Evolutionary conservation across 2,888 invertebrate species (phyloP).

Genomic region (Ennomos erosarius): DNA sequence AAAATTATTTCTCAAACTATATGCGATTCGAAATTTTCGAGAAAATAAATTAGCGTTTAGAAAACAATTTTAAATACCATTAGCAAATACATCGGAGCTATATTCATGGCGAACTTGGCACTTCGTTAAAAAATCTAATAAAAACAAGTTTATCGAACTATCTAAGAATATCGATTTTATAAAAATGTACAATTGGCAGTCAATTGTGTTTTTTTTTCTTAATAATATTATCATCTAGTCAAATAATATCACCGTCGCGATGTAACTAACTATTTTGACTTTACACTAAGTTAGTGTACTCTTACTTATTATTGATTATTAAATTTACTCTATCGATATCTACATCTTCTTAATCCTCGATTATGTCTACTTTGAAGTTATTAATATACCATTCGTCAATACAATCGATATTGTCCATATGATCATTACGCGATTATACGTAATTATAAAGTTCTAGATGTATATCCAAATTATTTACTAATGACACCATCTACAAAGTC

Average conservation of each 20-base stretch:
- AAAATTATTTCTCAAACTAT: constrained; percentile 57
- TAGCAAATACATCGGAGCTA: constrained; percentile 54
- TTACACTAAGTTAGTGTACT: constrained; percentile 63
- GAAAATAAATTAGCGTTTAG: constrained; percentile 49
- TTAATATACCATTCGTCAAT: constrained; percentile 76
- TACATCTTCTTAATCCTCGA: constrained; percentile 70
- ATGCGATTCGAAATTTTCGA: constrained; percentile 47
- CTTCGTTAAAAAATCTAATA: constrained; percentile 74
- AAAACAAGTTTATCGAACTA: constrained; percentile 77
- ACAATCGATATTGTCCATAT: constrained; percentile 82
- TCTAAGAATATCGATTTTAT: constrained; percentile 76
- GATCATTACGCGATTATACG: constrained; percentile 83
- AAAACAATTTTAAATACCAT: constrained; percentile 55
- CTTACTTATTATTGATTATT: constrained; percentile 59
- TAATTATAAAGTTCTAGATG: constrained; percentile 81
- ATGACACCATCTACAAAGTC: constrained; percentile 72
- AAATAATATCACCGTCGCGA: constrained; percentile 77
- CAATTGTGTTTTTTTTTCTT: constrained; percentile 71
- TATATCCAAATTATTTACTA: constrained; percentile 71
- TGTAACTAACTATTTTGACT: constrained; percentile 70
- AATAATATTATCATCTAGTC: constrained; percentile 70
- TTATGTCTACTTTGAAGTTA: constrained; percentile 72
- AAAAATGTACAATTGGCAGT: constrained; percentile 84
- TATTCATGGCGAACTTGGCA: constrained; percentile 70
- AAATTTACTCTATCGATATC: constrained; percentile 70